A percentile compares a stretch with the other conserved stretches of the same genome.
Evolutionary conservation across 1,140 invertebrate genomes (phyloP).

Genomic region (Chironomus tepperi): DNA sequence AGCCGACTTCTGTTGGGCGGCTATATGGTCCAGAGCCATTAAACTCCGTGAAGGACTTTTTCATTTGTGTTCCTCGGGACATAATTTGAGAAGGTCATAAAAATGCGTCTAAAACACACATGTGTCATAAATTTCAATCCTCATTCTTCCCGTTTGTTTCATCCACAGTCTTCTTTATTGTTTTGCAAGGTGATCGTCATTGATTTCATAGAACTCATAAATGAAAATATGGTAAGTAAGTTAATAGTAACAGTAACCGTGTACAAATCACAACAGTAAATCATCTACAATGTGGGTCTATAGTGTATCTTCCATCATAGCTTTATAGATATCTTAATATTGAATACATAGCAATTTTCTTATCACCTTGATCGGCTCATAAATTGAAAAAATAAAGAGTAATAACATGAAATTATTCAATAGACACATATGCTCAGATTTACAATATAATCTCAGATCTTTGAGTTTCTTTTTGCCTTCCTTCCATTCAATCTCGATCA

Average conservation of each 20-base stretch:
- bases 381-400: background rate
- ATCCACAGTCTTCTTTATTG: too few species aligned
- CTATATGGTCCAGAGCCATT: too few species aligned
- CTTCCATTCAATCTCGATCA: background rate
- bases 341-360: background rate
- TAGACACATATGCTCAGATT: background rate
- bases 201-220: conserved; percentile 3
- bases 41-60: too few species aligned
- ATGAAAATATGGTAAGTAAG: background rate
- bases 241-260: conserved; percentile 2
- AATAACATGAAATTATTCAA: conserved; percentile 10
- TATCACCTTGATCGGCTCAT: background rate
- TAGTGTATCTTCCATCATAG: background rate
- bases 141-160: too few species aligned
- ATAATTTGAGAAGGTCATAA: too few species aligned
- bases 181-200: background rate
- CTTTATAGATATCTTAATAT: background rate
- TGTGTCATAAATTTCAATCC: too few species aligned
- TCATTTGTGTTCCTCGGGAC: too few species aligned
- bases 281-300: conserved; percentile 17
- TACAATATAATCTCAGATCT: background rate
- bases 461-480: background rate
- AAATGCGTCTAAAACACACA: too few species aligned
- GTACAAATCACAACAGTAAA: conserved; percentile 17
- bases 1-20: too few species aligned